Evolutionary conservation across 2,888 invertebrate species (phyloP), one percentile per base, ranked within the genome.

Genomic region (Cloeon dipterum): DNA sequence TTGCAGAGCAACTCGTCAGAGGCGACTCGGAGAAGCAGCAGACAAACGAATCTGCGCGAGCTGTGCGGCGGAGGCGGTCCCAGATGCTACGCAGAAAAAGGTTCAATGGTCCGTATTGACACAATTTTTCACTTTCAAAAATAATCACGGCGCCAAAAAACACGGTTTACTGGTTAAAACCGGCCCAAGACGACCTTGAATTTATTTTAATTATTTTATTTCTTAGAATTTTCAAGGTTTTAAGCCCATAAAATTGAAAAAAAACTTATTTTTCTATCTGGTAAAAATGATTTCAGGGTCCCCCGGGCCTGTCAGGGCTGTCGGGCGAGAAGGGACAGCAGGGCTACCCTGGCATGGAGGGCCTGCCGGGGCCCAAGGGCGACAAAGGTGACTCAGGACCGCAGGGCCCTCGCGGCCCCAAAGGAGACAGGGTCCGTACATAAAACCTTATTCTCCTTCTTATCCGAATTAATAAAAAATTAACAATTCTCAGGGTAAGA

Each of bases 61-160:
- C 14, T 38, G 18, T 19, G 14, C 17, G 26, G 2, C 20, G 32
- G 14, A 23, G 34, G 20, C 14, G 19, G 11, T 26, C 82, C 83
- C 1, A 82, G 85, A 62, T 86, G 86, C 56, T 75, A 81, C 44
- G 85, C 86, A 2, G 82, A 85, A 56, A 86, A 86, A 57, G 86
- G 86, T 51, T 69, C 66, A 41, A 63, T 81, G 49, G 78, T 78
- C 60, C 55, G 62, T 55, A 20, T 36, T 26, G 44, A n/a, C n/a
- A n/a, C n/a, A n/a, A n/a, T n/a, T n/a, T n/a, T n/a, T n/a, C n/a
- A n/a, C n/a, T n/a, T n/a, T n/a, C n/a, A n/a, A n/a, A n/a, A n/a
- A n/a, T n/a, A n/a, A n/a, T n/a, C n/a, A n/a, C n/a, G n/a, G n/a
- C n/a, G n/a, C n/a, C n/a, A n/a, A n/a, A n/a, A n/a, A n/a, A n/a